Conservation (phyloP, 2,888 invertebrate genomes). For the Yponomeuta sedellus region DNA sequence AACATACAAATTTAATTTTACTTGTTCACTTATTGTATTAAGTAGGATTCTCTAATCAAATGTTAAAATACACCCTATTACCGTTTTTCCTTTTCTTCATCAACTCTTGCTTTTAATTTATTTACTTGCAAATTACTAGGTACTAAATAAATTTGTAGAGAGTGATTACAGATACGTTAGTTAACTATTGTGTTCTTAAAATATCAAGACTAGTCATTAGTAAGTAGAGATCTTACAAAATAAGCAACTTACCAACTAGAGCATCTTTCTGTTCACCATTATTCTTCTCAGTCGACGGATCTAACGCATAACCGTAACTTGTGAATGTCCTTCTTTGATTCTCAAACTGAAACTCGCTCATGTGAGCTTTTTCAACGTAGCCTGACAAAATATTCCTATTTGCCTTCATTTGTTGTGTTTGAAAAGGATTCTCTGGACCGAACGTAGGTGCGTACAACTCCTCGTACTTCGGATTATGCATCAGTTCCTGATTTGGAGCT, state of each 20-base stretch:
- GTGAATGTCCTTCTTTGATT: conserved; percentile 95
- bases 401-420: conserved; percentile 92
- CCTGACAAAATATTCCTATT: conserved; percentile 95
- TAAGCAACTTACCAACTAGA: conserved; percentile 60
- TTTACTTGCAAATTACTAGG: too few species aligned
- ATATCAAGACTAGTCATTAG: too few species aligned
- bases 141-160: too few species aligned
- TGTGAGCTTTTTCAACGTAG: conserved; percentile 95
- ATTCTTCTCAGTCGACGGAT: conserved; percentile 87
- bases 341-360: conserved; percentile 98
- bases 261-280: conserved; percentile 59
- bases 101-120: too few species aligned
- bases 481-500: conserved; percentile 89
- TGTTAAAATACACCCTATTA: too few species aligned
- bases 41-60: too few species aligned
- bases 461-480: conserved; percentile 95
- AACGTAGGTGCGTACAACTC: conserved; percentile 94
- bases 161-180: too few species aligned
- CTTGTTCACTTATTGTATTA: too few species aligned
- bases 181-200: too few species aligned
- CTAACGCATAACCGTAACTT: conserved; percentile 96
- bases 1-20: too few species aligned
- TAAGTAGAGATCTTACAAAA: too few species aligned
- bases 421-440: conserved; percentile 95
- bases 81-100: too few species aligned